These are phyloP conservation scores for Mermis nigrescens DNA, from an alignment of 2,888 invertebrate species.

Conservation along the genomic window DNA sequence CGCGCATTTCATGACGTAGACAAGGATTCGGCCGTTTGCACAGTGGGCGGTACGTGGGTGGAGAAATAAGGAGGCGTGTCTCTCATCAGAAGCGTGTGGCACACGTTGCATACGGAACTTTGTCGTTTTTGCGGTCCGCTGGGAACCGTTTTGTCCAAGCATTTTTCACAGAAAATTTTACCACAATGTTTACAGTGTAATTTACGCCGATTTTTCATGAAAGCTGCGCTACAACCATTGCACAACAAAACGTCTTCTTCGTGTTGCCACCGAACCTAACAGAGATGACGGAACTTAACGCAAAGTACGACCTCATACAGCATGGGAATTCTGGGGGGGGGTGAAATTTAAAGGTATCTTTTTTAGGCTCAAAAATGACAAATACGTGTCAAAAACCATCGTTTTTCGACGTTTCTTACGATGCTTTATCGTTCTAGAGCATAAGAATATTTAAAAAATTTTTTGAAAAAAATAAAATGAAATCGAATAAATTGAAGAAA, in stretches of 20 bases:
- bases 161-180: slow-evolving; percentile 72
- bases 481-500: too few relatives aligned
- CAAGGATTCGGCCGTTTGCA: background rate
- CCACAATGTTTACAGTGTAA: slow-evolving; percentile 82
- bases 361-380: too few relatives aligned
- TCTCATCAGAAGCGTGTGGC: slow-evolving; percentile 71
- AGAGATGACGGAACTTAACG: too few relatives aligned
- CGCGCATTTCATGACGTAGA: too few relatives aligned
- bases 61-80: slow-evolving; percentile 37
- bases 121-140: slow-evolving; percentile 65
- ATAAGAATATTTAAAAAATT: too few relatives aligned
- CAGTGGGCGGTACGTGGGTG: background rate
- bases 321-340: too few relatives aligned
- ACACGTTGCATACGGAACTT: slow-evolving; percentile 83
- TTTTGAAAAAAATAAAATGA: too few relatives aligned
- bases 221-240: slow-evolving; percentile 51
- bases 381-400: too few relatives aligned
- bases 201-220: slow-evolving; percentile 11
- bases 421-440: too few relatives aligned
- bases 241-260: slow-evolving; percentile 85
- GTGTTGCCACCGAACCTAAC: slow-evolving; percentile 90
- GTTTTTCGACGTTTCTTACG: too few relatives aligned
- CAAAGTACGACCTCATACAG: too few relatives aligned
- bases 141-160: slow-evolving; percentile 58
- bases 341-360: too few relatives aligned